Base-by-base conservation (phyloP, 1,140 invertebrate species). In the Bombus huntii region DNA sequence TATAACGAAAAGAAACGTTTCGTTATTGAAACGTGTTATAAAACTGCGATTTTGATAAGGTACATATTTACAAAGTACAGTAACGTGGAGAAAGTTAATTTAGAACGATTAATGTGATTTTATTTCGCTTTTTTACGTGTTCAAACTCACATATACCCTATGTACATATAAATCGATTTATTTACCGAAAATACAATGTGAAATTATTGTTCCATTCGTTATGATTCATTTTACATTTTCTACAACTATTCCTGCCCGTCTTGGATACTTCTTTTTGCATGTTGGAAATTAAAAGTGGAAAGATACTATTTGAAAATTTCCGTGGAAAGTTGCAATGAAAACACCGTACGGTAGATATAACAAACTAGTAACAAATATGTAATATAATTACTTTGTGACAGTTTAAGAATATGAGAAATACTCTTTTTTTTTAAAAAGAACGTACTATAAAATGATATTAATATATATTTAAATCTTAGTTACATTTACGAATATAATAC, bases 31-130 rank as follows among this genome's bases (percentile, higher is more conserved):
- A 53, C 81, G 47, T 86, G 78, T 71, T 75, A 88, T 80, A 86
- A 86, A 89, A 44, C 62, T 79, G 59, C 79, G 57, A 47, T 83
- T 89, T 89, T 86, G 37, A 88, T 86, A 89, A 88, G 65, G 25
- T 25, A 86, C 28, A 70, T 25, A 37, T 77, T 68, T 44, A 39
- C n/a, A 76, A 9, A 74, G 31, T 83, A 76, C 13, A 37, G n/a
- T 31, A 18, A 77, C 28, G 2, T 9, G 28, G 34, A 18, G 31
- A 28, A 59, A 42, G 28, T 85, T 87, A 74, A 83, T 78, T 87
- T 89, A 87, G 68, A 83, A 82, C 53, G 70, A 81, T 78, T 75
- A 81, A 88, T 89, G 79, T 88, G 76, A 88, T 88, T 78, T 88
- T 81, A 79, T 85, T 79, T 88, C 31, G 37, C 68, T 83, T 72